Percentiles rank a stretch among this genome's conserved stretches.
These are phyloP conservation scores for Drosophila pseudoobscura DNA, from an alignment of 1,140 invertebrate genomes.

Conservation along the genomic window DNA sequence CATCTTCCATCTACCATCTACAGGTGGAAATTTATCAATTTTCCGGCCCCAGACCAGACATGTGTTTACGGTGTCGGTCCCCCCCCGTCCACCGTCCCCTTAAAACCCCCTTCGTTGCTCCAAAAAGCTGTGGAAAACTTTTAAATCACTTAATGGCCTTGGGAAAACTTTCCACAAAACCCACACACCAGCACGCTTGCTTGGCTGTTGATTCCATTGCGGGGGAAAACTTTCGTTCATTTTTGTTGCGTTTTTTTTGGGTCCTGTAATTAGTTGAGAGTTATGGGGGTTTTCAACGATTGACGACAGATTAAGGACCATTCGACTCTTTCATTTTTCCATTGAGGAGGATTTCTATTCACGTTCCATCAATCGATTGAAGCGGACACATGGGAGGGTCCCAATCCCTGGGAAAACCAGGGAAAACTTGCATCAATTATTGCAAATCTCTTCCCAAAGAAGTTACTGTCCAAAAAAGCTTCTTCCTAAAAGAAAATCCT, in stretches of 20 bases:
- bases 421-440: no score
- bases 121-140: conserved; percentile 28
- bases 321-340: neutral
- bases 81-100: neutral
- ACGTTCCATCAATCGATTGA: neutral
- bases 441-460: no score
- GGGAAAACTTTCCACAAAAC: conserved; percentile 47
- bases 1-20: neutral
- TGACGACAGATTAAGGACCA: conserved; percentile 43
- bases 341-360: neutral
- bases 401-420: neutral
- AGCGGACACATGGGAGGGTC: neutral
- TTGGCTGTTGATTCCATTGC: conserved; percentile 63
- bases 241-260: conserved; percentile 20
- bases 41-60: conserved; percentile 9
- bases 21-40: conserved; percentile 33
- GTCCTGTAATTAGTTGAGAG: conserved; percentile 59
- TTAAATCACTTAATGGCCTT: conserved; percentile 68
- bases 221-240: conserved; percentile 50
- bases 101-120: neutral
- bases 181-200: conserved; percentile 34
- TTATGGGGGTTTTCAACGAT: conserved; percentile 58
- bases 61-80: neutral
- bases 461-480: no score
- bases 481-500: no score